Percentiles rank a stretch among this genome's conserved stretches.
Conservation (phyloP, 2,888 invertebrate species). For the Aporophyla nigra region DNA sequence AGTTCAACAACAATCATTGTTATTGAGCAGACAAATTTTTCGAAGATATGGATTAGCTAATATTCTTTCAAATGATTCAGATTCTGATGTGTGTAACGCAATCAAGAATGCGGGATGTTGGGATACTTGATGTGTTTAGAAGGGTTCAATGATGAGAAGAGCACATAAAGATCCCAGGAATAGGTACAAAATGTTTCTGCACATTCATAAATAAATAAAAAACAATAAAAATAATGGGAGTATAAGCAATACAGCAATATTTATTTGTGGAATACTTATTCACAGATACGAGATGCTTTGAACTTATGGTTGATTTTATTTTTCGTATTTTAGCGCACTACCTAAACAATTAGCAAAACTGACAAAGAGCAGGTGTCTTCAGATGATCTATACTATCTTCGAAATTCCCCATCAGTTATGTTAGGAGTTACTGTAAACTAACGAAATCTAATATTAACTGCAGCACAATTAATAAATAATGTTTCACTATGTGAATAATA, state of each 20-base stretch:
- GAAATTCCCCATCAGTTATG: not conserved
- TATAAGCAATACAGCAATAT: no score
- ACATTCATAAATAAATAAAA: not conserved
- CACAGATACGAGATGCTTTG: not conserved
- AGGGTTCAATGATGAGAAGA: not conserved
- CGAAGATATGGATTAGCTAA: no score
- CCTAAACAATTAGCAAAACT: constrained; percentile 2
- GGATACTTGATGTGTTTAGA: not conserved
- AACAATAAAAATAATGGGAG: not conserved
- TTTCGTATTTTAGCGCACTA: not conserved
- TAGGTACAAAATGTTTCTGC: not conserved
- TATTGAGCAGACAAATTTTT: no score
- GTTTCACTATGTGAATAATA: not conserved
- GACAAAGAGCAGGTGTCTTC: not conserved
- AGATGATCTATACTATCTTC: not conserved
- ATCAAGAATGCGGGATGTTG: not conserved
- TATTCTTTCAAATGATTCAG: no score
- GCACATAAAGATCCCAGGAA: not conserved
- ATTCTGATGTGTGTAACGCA: no score
- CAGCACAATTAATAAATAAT: not conserved
- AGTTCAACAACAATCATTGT: no score
- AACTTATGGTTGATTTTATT: not conserved
- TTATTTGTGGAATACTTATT: no score
- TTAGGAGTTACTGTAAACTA: not conserved
- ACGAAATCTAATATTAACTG: not conserved